Percentiles rank a stretch among this genome's conserved stretches.
Evolutionary conservation across 2,797 vertebrate genomes (phyloP).

Genomic region (Myripristis jacobus): DNA sequence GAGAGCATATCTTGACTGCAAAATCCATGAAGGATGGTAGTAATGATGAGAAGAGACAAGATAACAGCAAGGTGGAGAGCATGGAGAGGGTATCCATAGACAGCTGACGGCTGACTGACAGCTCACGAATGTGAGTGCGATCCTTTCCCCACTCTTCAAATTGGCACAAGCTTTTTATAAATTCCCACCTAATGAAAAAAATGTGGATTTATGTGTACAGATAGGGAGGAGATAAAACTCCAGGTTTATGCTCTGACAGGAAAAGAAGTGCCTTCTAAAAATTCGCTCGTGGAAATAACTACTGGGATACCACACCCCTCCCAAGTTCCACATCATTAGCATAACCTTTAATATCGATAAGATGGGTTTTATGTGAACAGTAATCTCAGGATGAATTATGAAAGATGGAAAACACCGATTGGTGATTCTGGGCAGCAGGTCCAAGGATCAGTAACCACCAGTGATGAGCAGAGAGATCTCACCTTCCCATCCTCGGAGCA

Average conservation of each 20-base stretch:
- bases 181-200: conserved; percentile 58
- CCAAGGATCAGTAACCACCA: conserved; percentile 62
- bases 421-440: conserved; percentile 27
- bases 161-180: conserved; percentile 67
- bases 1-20: conserved; percentile 77
- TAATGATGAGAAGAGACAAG: conserved; percentile 83
- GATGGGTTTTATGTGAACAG: conserved; percentile 41
- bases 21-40: conserved; percentile 80
- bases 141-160: conserved; percentile 61
- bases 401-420: conserved; percentile 67
- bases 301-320: conserved; percentile 6
- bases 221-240: conserved; percentile 63
- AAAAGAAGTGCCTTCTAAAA: conserved; percentile 43
- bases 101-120: conserved; percentile 78
- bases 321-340: conserved; percentile 63
- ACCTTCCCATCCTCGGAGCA: conserved; percentile 99
- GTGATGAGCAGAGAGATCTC: conserved; percentile 72
- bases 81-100: conserved; percentile 76
- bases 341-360: conserved; percentile 68
- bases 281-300: conserved; percentile 10
- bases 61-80: conserved; percentile 80
- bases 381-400: conserved; percentile 63
- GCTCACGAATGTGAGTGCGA: conserved; percentile 67
- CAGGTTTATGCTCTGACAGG: conserved; percentile 48
- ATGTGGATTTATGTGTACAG: conserved; percentile 54